Base-by-base conservation (phyloP, 2,113 vertebrate species). In the Vulpes vulpes region DNA sequence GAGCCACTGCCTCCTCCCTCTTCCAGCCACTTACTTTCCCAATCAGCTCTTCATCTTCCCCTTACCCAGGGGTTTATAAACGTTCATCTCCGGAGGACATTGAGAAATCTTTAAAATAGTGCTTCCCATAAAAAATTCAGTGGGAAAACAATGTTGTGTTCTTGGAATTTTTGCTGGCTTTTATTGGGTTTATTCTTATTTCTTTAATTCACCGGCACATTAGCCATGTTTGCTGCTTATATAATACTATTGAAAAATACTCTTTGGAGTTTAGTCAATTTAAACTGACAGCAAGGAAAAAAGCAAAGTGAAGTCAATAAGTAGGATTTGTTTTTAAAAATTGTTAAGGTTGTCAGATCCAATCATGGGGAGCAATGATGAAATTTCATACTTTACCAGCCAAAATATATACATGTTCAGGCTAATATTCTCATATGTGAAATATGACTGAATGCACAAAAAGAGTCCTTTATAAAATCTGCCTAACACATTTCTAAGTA, bases 381-480 rank as follows among this genome's bases (percentile, higher is more conserved):
- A 43, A 62, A 82, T 88, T 97, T 73, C 71, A 57, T 74, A 51
- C 30, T 89, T 97, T 89, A 20, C 83, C 51, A 78, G 11, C 27
- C 43, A 94, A 74, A 95, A 16, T 80, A 10, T 92, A 4, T 49
- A 30, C 32, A 8, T 81, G 27, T 95, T 85, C 57, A 84, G 23
- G 90, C 87, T 81, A 82, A 78, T 93, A 59, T 12, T 62, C n/a
- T 91, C 11, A 9, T 53, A 10, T 81, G 15, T 91, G 55, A 88
- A 92, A 51, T 92, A 38, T 59, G 65, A 85, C 38, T 90, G 35
- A 81, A 85, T 91, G 96, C 67, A 74, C 30, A 97, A 91, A 95
- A 92, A 71, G 15, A 83, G 55, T 76, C 32, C 35, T 67, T 71
- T 65, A 53, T 78, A 73, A 94, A 91, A 93, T 91, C n/a, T 90